A percentile compares a stretch with the other conserved stretches of the same genome.
phyloP scores from a whole-genome alignment of 1,140 invertebrate species.

The Zaprionus africanus region DNA sequence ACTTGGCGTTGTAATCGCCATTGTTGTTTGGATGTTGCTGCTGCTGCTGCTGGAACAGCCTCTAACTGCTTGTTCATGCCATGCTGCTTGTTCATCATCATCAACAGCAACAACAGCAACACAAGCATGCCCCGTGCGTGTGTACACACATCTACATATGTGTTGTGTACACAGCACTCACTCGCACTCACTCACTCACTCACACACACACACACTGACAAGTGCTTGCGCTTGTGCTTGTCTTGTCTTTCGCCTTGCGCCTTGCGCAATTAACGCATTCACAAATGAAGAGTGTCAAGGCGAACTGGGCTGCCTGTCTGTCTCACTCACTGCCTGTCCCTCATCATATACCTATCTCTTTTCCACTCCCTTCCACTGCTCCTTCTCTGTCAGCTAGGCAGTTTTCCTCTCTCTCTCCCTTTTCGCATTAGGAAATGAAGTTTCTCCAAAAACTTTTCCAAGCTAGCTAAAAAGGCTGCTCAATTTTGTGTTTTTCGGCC shows the following conservation, averaged over 20 bases:
- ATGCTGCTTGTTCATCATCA: constrained; percentile 79
- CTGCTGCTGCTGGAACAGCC: constrained; percentile 35
- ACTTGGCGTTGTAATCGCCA: constrained; percentile 80
- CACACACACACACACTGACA: neutral
- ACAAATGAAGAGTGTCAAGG: constrained; percentile 83
- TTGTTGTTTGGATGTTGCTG: constrained; percentile 66
- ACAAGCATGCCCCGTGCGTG: constrained; percentile 31
- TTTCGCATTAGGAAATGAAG: constrained; percentile 19
- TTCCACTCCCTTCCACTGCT: neutral
- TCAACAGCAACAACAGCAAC: constrained; percentile 28
- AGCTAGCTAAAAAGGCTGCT: constrained; percentile 30
- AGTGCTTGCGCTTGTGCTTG: constrained; percentile 22
- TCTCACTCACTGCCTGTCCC: neutral
- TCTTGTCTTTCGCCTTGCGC: constrained; percentile 49
- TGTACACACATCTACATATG: constrained; percentile 43
- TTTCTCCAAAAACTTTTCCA: constrained; percentile 28
- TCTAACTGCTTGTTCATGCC: constrained; percentile 78
- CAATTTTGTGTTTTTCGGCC: neutral
- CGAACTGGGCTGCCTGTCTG: constrained; percentile 25
- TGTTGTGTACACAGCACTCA: constrained; percentile 38
- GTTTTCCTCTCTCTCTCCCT: constrained; percentile 1
- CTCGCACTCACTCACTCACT: neutral
- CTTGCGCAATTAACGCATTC: constrained; percentile 78
- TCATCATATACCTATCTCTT: neutral
- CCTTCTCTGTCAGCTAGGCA: neutral